Evolutionary conservation across 2,113 vertebrate genomes (phyloP), one percentile per base, ranked within the genome.

Genomic region (Orientallactaga bullata): DNA sequence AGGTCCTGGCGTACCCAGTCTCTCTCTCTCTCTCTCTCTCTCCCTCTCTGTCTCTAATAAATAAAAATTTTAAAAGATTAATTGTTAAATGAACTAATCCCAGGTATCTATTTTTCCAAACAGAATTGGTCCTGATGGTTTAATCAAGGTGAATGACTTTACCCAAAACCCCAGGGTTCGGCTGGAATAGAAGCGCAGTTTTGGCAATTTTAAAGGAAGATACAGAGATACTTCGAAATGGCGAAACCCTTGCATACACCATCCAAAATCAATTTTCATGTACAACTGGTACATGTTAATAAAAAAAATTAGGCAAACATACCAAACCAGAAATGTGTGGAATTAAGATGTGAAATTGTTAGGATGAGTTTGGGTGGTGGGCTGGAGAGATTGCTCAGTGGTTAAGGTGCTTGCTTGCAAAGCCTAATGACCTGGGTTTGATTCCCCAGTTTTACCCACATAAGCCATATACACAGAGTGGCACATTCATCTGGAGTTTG

Each of bases 91-190:
- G 23, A 89, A 81, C 88, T 96, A 95, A 96, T 77, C 58, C 61
- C 72, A 35, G 51, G 47, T 35, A 65, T 79, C 21, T 93, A 5
- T 96, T 96, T 97, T 60, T 77, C 86, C 86, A 85, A 92, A 96
- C 97, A 98, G 98, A 91, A 97, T 98, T 94, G 97, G 97, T 85
- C 97, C 96, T 73, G 98, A 98, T 95, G 98, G 98, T 68, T 93
- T 98, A 95, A 97, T 98, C 97, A 98, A 96, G 89, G 97, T 98
- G 95, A 97, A 85, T 83, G 98, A 98, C 95, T 98, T 98, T 96
- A 97, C 94, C 92, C 97, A 97, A 96, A 97, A 98, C 79, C 97
- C 94, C 78, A 96, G 96, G 88, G 96, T 98, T 95, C 96, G 95
- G 84, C 96, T 98, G 93, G 96, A 97, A 90, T 98, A 97, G 97